phyloP scores from a whole-genome alignment of 1,140 invertebrate genomes.

The Glossosoma conforme region DNA sequence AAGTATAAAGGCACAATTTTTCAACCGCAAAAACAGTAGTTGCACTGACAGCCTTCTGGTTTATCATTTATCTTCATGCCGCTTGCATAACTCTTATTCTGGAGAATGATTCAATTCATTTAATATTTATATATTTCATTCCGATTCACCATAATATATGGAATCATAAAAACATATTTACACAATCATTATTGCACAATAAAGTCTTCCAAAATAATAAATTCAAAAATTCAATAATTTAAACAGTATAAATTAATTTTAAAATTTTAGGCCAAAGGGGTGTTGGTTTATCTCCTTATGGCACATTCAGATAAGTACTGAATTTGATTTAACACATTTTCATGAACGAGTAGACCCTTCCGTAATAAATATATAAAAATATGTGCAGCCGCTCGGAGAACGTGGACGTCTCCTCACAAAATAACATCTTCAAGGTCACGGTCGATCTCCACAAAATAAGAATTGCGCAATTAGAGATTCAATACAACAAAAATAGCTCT shows the following conservation, averaged over 20 bases:
- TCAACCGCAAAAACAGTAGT: slow-evolving; percentile 12
- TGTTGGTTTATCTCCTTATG: no score
- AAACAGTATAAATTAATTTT: no score
- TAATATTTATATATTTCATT: not conserved
- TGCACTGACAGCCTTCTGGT: slow-evolving; percentile 22
- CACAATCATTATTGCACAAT: slow-evolving; percentile 1
- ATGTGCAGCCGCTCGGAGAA: no score
- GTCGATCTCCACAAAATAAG: slow-evolving; percentile 4
- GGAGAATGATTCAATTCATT: no score
- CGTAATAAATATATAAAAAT: no score
- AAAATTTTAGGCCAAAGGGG: no score
- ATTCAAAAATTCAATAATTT: slow-evolving; percentile 4
- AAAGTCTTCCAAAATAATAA: not conserved
- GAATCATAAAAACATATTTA: not conserved
- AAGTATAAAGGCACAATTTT: slow-evolving; percentile 32
- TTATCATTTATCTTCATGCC: no score
- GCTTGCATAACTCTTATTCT: not conserved
- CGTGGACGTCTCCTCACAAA: no score
- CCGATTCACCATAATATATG: slow-evolving; percentile 3
- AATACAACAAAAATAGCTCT: not conserved
- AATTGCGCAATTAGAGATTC: slow-evolving; percentile 5
- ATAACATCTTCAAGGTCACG: not conserved
- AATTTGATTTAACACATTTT: no score
- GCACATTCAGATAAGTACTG: no score
- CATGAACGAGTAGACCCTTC: no score